Percentiles rank a stretch among this genome's conserved stretches.
Conservation (phyloP, 1,140 invertebrate genomes). For the Aphelinus atriplicis region DNA sequence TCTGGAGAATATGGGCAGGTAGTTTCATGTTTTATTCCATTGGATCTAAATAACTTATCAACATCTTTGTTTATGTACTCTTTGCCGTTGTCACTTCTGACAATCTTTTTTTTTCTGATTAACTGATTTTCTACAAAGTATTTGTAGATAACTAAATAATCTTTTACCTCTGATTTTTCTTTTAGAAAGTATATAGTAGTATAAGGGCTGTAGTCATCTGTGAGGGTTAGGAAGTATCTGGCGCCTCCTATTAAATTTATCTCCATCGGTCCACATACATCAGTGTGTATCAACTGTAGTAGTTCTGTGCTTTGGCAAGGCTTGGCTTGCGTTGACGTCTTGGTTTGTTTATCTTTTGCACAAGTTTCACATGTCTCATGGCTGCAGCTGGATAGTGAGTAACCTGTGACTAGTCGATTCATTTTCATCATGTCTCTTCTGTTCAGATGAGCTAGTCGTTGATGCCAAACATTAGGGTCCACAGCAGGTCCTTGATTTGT, state of each 20-base stretch:
- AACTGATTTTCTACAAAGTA: background rate
- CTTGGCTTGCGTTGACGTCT: no score
- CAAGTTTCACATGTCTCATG: slow-evolving; percentile 8
- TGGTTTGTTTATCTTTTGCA: slow-evolving; percentile 10
- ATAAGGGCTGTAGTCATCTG: slow-evolving; percentile 1
- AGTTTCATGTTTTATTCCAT: background rate
- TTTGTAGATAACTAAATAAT: background rate
- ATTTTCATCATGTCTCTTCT: slow-evolving; percentile 39
- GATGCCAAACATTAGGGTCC: slow-evolving; percentile 47
- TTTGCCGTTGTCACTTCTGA: background rate
- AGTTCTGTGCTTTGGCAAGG: slow-evolving; percentile 5
- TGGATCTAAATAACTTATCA: background rate
- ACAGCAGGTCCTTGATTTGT: no score
- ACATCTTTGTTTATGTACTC: slow-evolving; percentile 6
- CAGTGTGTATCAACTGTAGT: slow-evolving; percentile 36
- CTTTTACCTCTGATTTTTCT: slow-evolving; percentile 2
- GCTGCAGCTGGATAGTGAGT: slow-evolving; percentile 28
- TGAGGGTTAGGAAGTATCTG: slow-evolving; percentile 4
- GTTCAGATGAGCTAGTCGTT: slow-evolving; percentile 43
- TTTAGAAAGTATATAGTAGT: background rate
- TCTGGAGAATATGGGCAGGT: background rate
- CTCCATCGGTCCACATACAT: slow-evolving; percentile 47
- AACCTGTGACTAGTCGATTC: slow-evolving; percentile 38
- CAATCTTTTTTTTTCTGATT: background rate
- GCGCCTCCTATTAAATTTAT: slow-evolving; percentile 33